phyloP scores from a whole-genome alignment of 2,888 invertebrate species.

The Eurytoma adleriae region DNA sequence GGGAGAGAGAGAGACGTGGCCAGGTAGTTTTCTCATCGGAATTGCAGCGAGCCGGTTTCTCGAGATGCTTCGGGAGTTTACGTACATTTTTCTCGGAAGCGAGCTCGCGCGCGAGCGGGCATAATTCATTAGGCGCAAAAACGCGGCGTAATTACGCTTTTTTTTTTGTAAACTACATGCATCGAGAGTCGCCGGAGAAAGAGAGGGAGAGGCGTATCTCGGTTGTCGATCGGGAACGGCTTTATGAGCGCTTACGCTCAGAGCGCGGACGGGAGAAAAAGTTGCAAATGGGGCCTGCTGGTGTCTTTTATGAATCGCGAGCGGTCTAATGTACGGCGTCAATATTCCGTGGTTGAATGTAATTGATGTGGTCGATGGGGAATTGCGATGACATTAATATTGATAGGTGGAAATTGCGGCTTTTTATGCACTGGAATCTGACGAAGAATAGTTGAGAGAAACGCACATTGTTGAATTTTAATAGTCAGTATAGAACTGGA shows the following conservation, averaged over 20 bases:
- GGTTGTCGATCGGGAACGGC: too few relatives aligned
- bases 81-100: slow-evolving; percentile 65
- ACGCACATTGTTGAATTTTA: too few relatives aligned
- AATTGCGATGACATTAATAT: slow-evolving; percentile 17
- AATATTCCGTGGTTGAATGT: slow-evolving; percentile 6
- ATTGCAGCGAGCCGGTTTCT: slow-evolving; percentile 71
- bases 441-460: too few relatives aligned
- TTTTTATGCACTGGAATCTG: background rate
- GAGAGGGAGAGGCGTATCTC: background rate
- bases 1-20: slow-evolving; percentile 16
- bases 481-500: too few relatives aligned
- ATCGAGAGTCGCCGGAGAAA: slow-evolving; percentile 6
- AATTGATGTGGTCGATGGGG: background rate
- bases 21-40: slow-evolving; percentile 71
- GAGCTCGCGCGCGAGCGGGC: slow-evolving; percentile 38
- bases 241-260: background rate
- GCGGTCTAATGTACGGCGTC: background rate
- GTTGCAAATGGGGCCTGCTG: slow-evolving; percentile 21
- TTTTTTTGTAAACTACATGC: slow-evolving; percentile 20
- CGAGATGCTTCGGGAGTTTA: slow-evolving; percentile 61
- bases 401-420: background rate
- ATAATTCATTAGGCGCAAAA: slow-evolving; percentile 65
- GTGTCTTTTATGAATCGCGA: slow-evolving; percentile 28
- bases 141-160: slow-evolving; percentile 47
- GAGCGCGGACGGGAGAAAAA: slow-evolving; percentile 6